Evolutionary conservation across 1,140 invertebrate genomes (phyloP).

Genomic region (Bombus haemorrhoidalis): DNA sequence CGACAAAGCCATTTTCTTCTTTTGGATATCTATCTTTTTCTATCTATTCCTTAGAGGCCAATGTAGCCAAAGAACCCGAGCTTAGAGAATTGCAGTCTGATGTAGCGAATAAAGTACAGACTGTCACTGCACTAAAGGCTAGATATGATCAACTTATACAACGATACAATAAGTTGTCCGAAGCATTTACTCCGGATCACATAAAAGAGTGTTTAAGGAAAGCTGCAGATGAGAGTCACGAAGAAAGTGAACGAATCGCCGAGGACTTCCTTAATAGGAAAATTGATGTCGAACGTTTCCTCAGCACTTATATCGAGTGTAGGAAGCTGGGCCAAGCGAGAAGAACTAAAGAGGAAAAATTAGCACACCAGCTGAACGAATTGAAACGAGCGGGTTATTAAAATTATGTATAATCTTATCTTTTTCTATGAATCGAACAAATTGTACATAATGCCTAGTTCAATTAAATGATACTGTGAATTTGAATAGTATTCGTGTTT

Average conservation of each 20-base stretch:
- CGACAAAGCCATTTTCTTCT: neutral
- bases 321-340: constrained; percentile 88
- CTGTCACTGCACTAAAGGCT: constrained; percentile 86
- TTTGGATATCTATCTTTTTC: neutral
- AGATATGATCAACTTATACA: constrained; percentile 87
- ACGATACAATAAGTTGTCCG: constrained; percentile 87
- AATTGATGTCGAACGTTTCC: constrained; percentile 89
- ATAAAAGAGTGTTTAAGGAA: constrained; percentile 86
- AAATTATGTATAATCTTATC: constrained; percentile 63
- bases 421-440: constrained; percentile 70
- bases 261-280: constrained; percentile 89
- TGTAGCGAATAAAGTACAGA: constrained; percentile 85
- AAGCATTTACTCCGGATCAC: constrained; percentile 88
- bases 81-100: constrained; percentile 85
- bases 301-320: constrained; percentile 87
- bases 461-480: constrained; percentile 71
- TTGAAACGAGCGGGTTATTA: constrained; percentile 86
- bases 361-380: constrained; percentile 88
- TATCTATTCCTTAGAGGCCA: constrained; percentile 83
- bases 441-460: constrained; percentile 77
- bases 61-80: constrained; percentile 86
- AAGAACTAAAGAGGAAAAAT: constrained; percentile 89
- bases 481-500: constrained; percentile 66
- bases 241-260: constrained; percentile 88
- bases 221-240: constrained; percentile 87